Conservation (phyloP, 2,888 invertebrate genomes). For the Platycheirus albimanus region DNA sequence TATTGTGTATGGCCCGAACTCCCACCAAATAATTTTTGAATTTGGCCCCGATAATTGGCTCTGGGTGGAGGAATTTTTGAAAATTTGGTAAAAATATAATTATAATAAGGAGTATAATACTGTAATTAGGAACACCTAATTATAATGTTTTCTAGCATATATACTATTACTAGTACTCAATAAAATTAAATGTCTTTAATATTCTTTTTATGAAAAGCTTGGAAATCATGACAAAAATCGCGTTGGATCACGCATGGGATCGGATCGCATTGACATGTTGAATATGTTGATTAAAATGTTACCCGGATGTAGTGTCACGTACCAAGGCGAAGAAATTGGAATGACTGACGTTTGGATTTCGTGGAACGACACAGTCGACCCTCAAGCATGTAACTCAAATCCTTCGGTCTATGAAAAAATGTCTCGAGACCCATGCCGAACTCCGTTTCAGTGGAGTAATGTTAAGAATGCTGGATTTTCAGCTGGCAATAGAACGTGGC, state of each 20-base stretch:
- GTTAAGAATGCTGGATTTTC: constrained; percentile 81
- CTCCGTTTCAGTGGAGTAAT: constrained; percentile 86
- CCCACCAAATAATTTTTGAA: too few relatives aligned
- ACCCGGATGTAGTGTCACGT: constrained; percentile 92
- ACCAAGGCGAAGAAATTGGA: constrained; percentile 93
- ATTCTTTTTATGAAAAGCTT: too few relatives aligned
- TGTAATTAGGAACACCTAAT: too few relatives aligned
- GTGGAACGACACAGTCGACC: constrained; percentile 86
- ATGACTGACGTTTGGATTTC: constrained; percentile 87
- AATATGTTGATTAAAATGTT: constrained; percentile 91
- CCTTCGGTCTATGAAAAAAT: constrained; percentile 84
- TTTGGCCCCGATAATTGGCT: too few relatives aligned
- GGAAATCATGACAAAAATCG: constrained; percentile 87
- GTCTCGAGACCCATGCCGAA: constrained; percentile 86
- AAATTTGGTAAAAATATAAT: too few relatives aligned
- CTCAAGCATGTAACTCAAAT: constrained; percentile 86
- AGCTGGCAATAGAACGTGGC: constrained; percentile 79
- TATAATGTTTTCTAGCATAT: too few relatives aligned
- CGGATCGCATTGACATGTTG: constrained; percentile 86
- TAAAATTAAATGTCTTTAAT: too few relatives aligned
- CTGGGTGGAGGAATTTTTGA: too few relatives aligned
- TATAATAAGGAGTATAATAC: too few relatives aligned
- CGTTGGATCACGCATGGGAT: constrained; percentile 86
- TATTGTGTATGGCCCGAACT: too few relatives aligned
- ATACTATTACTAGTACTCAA: too few relatives aligned